A percentile compares a stretch with the other conserved stretches of the same genome.
Conservation (phyloP, 2,797 vertebrate genomes). For the Okamejei kenojei region DNA sequence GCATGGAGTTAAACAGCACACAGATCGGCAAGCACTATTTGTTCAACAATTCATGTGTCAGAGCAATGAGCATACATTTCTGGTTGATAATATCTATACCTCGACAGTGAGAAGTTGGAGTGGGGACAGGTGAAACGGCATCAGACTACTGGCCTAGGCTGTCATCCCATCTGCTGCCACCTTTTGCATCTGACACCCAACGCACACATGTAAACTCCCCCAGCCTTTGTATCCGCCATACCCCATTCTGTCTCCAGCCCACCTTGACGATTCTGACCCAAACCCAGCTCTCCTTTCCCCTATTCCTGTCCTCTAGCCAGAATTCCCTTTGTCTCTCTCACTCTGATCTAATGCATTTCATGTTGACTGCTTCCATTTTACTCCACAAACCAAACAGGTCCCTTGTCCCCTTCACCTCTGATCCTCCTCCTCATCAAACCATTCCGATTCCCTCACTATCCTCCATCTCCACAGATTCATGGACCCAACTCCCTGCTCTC, state of each 20-base stretch:
- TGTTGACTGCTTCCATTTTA: no score
- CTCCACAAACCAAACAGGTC: no score
- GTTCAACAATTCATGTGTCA: neutral
- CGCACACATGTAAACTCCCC: no score
- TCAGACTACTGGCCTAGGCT: no score
- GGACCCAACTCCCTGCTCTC: no score
- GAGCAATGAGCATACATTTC: neutral
- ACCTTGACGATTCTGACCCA: no score
- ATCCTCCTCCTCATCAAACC: neutral
- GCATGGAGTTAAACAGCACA: neutral
- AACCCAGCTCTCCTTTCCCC: no score
- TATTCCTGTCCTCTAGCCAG: no score
- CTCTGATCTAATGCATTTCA: neutral
- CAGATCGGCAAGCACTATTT: neutral
- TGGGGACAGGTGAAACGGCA: neutral
- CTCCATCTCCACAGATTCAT: neutral
- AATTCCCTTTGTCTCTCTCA: no score
- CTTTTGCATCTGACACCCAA: neutral
- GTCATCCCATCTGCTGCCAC: neutral
- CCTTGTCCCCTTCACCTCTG: no score
- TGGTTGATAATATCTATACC: neutral
- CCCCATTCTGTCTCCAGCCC: no score
- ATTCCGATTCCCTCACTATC: neutral
- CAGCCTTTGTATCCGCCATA: no score
- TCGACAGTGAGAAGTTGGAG: neutral